Percentiles rank a stretch among this genome's conserved stretches.
These are phyloP conservation scores for Ailuropoda melanoleuca DNA, from an alignment of 2,113 vertebrate species.

Conservation along the genomic window DNA sequence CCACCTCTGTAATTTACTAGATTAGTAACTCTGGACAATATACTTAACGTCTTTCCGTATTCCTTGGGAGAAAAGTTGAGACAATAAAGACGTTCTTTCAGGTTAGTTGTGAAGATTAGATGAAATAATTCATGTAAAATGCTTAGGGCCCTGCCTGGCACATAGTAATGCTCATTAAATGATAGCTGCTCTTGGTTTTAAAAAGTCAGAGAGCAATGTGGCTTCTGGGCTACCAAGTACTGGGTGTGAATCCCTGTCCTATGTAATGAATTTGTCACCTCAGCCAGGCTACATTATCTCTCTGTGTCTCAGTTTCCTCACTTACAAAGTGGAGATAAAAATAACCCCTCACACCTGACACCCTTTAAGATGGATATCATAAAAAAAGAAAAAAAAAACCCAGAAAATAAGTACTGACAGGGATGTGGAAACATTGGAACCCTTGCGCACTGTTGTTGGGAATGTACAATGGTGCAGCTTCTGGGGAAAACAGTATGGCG, in stretches of 20 bases:
- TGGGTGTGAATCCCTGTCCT: not conserved
- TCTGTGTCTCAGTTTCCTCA: not conserved
- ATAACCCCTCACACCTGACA: not conserved
- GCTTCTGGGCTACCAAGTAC: not conserved
- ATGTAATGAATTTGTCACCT: not conserved
- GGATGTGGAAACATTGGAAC: not conserved
- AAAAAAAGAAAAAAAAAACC: not conserved
- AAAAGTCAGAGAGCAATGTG: not conserved
- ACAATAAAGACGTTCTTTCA: not conserved
- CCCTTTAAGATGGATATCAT: not conserved
- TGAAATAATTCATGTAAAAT: not conserved
- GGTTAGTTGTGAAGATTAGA: not conserved
- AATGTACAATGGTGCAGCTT: not conserved
- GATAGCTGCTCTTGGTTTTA: not conserved
- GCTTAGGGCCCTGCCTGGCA: not conserved
- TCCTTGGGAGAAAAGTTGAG: not conserved
- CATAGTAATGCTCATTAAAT: not conserved
- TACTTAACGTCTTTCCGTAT: not conserved
- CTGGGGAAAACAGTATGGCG: not conserved
- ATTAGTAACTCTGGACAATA: not conserved
- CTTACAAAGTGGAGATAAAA: not conserved
- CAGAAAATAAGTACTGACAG: not conserved
- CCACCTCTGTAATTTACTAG: not conserved
- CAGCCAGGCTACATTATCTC: not conserved
- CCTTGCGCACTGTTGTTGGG: too few relatives aligned